Conservation (phyloP, 2,888 invertebrate species). For the Cerastoderma edule region DNA sequence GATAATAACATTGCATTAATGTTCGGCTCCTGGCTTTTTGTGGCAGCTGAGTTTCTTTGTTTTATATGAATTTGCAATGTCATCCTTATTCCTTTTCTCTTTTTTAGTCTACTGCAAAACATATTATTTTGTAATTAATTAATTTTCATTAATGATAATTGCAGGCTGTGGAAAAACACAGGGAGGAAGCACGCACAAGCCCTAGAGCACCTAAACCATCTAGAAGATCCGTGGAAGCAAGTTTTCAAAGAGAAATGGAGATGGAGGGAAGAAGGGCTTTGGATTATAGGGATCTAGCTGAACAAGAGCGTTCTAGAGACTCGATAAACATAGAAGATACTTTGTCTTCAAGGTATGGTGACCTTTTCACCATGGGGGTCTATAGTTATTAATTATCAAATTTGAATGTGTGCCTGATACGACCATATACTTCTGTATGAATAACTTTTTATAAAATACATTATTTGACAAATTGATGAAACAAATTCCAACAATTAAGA, state of each 20-base stretch:
- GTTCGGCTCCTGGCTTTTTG: too few relatives aligned
- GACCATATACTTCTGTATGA: too few relatives aligned
- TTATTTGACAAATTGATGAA: too few relatives aligned
- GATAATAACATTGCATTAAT: too few relatives aligned
- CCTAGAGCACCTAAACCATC: neutral
- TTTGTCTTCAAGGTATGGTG: conserved; percentile 14
- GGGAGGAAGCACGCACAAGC: neutral
- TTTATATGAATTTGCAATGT: too few relatives aligned
- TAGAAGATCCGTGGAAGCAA: neutral
- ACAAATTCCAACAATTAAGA: too few relatives aligned
- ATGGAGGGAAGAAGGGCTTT: neutral
- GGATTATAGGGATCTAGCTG: neutral
- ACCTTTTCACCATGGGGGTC: too few relatives aligned
- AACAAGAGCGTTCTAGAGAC: conserved; percentile 13
- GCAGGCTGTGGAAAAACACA: neutral
- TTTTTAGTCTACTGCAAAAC: neutral
- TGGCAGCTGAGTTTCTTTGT: too few relatives aligned
- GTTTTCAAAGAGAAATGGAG: neutral
- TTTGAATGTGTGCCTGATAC: too few relatives aligned
- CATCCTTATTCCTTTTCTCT: neutral
- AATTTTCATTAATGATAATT: too few relatives aligned
- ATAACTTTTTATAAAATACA: too few relatives aligned
- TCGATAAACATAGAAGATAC: conserved; percentile 16
- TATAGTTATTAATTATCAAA: too few relatives aligned
- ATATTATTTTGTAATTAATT: neutral